phyloP scores from a whole-genome alignment of 92 coral and sea anemone genomes.

The Umimayanthus kanabou region DNA sequence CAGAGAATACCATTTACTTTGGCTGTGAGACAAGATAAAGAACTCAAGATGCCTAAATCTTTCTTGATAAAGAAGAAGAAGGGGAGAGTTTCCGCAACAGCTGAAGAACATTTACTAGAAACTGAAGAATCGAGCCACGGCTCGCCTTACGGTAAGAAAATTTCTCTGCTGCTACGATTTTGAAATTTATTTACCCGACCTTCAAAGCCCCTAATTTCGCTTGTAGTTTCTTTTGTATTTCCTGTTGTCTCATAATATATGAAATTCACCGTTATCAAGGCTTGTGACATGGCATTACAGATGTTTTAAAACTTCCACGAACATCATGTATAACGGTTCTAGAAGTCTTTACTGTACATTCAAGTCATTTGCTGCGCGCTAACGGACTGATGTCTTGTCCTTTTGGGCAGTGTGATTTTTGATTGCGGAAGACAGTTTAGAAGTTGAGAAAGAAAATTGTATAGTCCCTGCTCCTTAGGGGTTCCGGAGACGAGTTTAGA shows the following conservation, averaged over 20 bases:
- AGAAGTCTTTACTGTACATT: constrained; percentile 10
- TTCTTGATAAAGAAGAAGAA: constrained; percentile 87
- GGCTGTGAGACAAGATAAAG: constrained; percentile 41
- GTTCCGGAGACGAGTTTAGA: constrained; percentile 61
- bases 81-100: constrained; percentile 39
- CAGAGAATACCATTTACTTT: constrained; percentile 42
- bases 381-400: constrained; percentile 20
- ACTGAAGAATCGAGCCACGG: constrained; percentile 29
- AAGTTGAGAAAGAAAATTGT: constrained; percentile 40
- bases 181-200: constrained; percentile 64
- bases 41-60: constrained; percentile 84
- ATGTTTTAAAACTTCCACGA: constrained; percentile 44
- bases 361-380: constrained; percentile 17
- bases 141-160: constrained; percentile 14
- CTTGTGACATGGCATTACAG: constrained; percentile 55
- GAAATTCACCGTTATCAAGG: constrained; percentile 81
- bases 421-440: constrained; percentile 41
- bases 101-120: constrained; percentile 22
- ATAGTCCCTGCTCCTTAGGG: constrained; percentile 53
- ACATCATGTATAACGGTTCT: constrained; percentile 51
- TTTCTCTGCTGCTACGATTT: neutral
- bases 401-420: constrained; percentile 49
- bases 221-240: constrained; percentile 73
- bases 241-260: constrained; percentile 62
- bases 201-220: constrained; percentile 63